Percentiles rank a stretch among this genome's conserved stretches.
Evolutionary conservation across 2,888 invertebrate species (phyloP).

Genomic region (Ctenicera cuprea): DNA sequence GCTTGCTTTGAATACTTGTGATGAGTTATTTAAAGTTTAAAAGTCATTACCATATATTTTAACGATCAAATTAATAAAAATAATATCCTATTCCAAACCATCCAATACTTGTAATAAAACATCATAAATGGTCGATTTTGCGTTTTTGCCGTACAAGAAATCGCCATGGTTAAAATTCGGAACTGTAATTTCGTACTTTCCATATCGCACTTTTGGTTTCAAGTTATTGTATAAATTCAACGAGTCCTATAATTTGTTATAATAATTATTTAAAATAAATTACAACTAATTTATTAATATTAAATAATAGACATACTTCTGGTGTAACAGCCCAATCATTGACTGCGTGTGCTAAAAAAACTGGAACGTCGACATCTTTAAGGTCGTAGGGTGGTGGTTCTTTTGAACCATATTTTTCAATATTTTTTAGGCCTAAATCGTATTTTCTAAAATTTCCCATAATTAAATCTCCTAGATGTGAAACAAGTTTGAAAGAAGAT

Average conservation of each 20-base stretch:
- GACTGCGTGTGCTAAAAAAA: conserved; percentile 77
- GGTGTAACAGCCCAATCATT: conserved; percentile 79
- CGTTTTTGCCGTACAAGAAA: conserved; percentile 67
- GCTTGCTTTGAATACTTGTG: no score
- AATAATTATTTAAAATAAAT: no score
- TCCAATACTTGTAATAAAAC: background rate
- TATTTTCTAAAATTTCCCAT: conserved; percentile 75
- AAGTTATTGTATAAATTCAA: conserved; percentile 65
- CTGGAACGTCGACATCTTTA: conserved; percentile 76
- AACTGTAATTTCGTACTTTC: conserved; percentile 64
- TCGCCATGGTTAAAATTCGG: conserved; percentile 70
- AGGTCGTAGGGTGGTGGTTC: conserved; percentile 77
- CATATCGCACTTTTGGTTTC: conserved; percentile 62
- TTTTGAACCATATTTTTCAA: conserved; percentile 72
- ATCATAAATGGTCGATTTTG: conserved; percentile 55
- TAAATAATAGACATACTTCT: no score
- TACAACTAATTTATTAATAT: no score
- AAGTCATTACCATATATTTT: no score
- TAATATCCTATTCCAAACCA: background rate
- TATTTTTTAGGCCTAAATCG: conserved; percentile 75
- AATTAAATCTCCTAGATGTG: conserved; percentile 53
- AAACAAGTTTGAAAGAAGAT: conserved; percentile 46
- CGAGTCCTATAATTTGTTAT: conserved; percentile 69
- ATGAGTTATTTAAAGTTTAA: no score
- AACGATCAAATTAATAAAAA: no score